Evolutionary conservation across 2,113 vertebrate species (phyloP).

Genomic region (Gymnarchus niloticus): DNA sequence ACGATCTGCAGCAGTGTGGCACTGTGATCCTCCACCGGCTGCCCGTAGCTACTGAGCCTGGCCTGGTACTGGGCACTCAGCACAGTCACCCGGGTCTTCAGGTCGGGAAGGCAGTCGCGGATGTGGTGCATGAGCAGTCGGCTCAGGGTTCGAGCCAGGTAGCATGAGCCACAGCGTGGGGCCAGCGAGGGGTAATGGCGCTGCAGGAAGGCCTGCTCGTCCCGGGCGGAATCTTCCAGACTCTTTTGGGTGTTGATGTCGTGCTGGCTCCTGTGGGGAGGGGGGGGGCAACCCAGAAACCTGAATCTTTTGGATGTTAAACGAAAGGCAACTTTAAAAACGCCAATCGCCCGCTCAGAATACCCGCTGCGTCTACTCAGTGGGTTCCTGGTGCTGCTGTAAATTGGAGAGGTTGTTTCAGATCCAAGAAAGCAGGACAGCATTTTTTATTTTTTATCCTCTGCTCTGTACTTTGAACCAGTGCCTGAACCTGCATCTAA

Average conservation of each 20-base stretch:
- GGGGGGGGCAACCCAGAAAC: not conserved
- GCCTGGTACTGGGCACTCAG: constrained; percentile 67
- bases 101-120: constrained; percentile 68
- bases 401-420: not conserved
- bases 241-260: constrained; percentile 69
- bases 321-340: not conserved
- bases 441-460: not conserved
- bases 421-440: not conserved
- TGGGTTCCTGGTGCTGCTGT: not conserved
- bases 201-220: constrained; percentile 70
- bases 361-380: not conserved
- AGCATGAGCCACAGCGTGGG: constrained; percentile 60
- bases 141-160: constrained; percentile 68
- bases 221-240: constrained; percentile 53
- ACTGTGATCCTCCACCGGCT: constrained; percentile 69
- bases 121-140: constrained; percentile 72
- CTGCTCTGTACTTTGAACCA: not conserved
- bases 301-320: not conserved
- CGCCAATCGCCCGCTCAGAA: not conserved
- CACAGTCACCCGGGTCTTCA: constrained; percentile 66
- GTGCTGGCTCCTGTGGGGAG: constrained; percentile 62
- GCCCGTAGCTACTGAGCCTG: constrained; percentile 63
- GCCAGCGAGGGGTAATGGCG: constrained; percentile 69
- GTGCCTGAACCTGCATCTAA: not conserved
- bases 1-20: constrained; percentile 73